A percentile compares a stretch with the other conserved stretches of the same genome.
phyloP scores from a whole-genome alignment of 2,888 invertebrate genomes.

The Vesta saturnalis region DNA sequence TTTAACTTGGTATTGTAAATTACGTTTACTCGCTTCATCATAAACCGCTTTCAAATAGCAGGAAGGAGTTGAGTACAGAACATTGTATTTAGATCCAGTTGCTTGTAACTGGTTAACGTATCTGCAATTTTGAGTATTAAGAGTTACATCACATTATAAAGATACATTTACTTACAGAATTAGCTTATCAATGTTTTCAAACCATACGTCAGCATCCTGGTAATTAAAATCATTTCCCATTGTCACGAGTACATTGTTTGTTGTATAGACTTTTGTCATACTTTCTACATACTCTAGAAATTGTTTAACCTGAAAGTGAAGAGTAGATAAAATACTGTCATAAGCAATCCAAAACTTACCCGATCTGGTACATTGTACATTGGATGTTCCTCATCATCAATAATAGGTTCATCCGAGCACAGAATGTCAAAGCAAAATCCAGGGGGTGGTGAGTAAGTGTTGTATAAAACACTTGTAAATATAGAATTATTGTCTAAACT shows the following conservation, averaged over 20 bases:
- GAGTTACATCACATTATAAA: not conserved
- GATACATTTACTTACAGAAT: too few relatives aligned
- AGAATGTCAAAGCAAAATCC: too few relatives aligned
- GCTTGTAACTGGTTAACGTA: constrained; percentile 13
- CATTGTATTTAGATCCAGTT: constrained; percentile 66
- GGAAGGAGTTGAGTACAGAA: constrained; percentile 83
- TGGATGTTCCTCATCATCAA: constrained; percentile 66
- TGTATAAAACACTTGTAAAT: not conserved
- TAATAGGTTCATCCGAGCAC: too few relatives aligned
- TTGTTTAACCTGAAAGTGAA: not conserved
- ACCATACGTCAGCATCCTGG: constrained; percentile 68
- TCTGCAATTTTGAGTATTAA: too few relatives aligned
- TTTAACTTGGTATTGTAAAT: too few relatives aligned
- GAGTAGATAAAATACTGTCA: too few relatives aligned
- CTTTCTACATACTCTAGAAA: not conserved
- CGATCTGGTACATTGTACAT: constrained; percentile 72
- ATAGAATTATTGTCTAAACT: constrained; percentile 66
- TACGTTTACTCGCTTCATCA: constrained; percentile 77
- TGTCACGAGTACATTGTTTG: constrained; percentile 70
- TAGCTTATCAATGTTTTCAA: constrained; percentile 68
- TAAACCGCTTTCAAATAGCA: too few relatives aligned
- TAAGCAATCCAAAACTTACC: constrained; percentile 55
- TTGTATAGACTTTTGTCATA: constrained; percentile 60
- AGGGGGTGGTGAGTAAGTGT: constrained; percentile 66
- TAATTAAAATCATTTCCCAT: constrained; percentile 76